Evolutionary conservation across 2,888 invertebrate species (phyloP), one percentile per base, ranked within the genome.

Genomic region (Perizoma affinitatum): DNA sequence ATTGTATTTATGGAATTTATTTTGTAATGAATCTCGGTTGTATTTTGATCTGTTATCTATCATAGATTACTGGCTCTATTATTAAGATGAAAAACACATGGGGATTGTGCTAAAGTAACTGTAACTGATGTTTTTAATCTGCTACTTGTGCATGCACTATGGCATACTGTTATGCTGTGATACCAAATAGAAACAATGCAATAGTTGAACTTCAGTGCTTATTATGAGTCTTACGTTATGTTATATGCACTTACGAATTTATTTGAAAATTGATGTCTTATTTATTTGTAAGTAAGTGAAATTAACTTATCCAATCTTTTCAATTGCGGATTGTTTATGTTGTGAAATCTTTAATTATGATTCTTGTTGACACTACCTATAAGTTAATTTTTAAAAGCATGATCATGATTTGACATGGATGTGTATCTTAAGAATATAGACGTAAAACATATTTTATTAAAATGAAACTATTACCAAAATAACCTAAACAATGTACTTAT

Each of bases 401-500:
- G 35, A 54, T 49, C 36, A 49, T 54, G 41, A 46, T 53, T 45
- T 48, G 3, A 22, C 22, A 22, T 42, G 60, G 50, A 51, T 58
- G 34, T 58, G n/a, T 61, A 60, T 54, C 41, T 33, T 65, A 64
- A 65, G 53, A 63, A 48, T 50, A 45, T 65, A 60, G 60, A 49
- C 43, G 51, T 65, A 65, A 66, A 65, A 44, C 53, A 58, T 63
- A 67, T 63, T 61, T 65, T 49, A 63, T 63, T 38, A 58, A 59
- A 52, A 67, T 63, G 55, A 65, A 65, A 50, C 54, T 62, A 46
- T 61, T 59, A 70, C 63, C 63, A 67, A 52, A 58, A 58, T 63
- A 47, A 58, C 5, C 22, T 10, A 49, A 33, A 42, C 33, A 46
- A 45, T 58, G 22, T 35, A 34, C 42, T 42, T 42, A 50, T 50